Conservation (phyloP, 2,797 vertebrate genomes). For the Xenopus petersii region DNA sequence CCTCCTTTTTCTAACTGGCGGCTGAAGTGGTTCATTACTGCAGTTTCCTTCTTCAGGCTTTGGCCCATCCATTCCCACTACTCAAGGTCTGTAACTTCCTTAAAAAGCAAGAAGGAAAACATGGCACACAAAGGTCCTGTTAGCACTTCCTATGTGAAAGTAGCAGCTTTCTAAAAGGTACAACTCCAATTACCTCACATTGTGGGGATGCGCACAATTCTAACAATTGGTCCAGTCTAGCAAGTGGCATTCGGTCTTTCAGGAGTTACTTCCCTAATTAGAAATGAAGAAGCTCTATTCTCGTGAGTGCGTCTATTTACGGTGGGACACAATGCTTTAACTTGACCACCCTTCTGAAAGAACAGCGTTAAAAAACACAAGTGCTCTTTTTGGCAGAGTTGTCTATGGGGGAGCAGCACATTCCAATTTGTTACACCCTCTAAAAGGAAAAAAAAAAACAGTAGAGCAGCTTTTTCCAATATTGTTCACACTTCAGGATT, state of each 20-base stretch:
- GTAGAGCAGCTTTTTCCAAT: constrained; percentile 67
- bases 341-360: constrained; percentile 86
- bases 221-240: constrained; percentile 75
- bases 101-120: constrained; percentile 96
- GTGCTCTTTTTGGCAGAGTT: constrained; percentile 80
- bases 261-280: constrained; percentile 97
- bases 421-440: constrained; percentile 77
- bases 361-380: constrained; percentile 86
- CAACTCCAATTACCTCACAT: constrained; percentile 98
- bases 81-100: constrained; percentile 93
- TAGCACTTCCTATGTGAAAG: constrained; percentile 99
- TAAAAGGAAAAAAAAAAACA: constrained; percentile 60
- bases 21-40: constrained; percentile 99
- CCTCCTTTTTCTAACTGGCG: constrained; percentile 89
- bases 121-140: constrained; percentile 98
- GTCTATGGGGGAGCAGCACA: constrained; percentile 74
- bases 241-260: constrained; percentile 85
- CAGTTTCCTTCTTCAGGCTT: constrained; percentile 86
- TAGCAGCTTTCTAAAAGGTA: constrained; percentile 98
- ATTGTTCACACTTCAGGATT: constrained; percentile 87
- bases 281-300: constrained; percentile 91
- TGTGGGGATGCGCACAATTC: constrained; percentile 82
- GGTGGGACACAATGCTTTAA: constrained; percentile 79
- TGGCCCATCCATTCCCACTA: constrained; percentile 90
- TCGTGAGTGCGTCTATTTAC: constrained; percentile 87